Base-by-base conservation (phyloP, 2,113 vertebrate species). In the Aptenodytes forsteri region DNA sequence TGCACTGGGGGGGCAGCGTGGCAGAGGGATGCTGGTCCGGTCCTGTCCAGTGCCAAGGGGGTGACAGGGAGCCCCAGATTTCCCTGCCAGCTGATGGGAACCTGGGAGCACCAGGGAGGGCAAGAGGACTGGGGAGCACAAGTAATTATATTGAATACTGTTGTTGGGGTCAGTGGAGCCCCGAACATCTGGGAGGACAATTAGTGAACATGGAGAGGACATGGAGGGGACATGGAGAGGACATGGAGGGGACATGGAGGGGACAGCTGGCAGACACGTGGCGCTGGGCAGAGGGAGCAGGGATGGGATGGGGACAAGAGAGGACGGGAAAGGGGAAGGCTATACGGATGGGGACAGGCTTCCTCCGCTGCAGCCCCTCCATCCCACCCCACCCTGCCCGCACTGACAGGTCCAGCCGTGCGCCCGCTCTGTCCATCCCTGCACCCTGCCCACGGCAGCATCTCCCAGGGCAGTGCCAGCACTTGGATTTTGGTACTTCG, bases 401-500 rank as follows among this genome's bases (percentile, higher is more conserved):
- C 49, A 40, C 3, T 2, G 49, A 20, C 47, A 29, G 30, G 5
- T 44, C 52, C 23, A 18, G 72, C 26, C 38, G 2, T 2, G 4
- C 1, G 0, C 52, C 25, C 2, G 0, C 46, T 34, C 30, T 9
- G 26, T 7, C 75, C 84, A 10, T 67, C 42, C 73, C 54, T 2
- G 9, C 42, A 4, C 64, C 58, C 70, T 34, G 40, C 56, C 72
- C 82, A 6, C 4, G 5, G 52, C 20, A 1, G 19, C 79, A 3
- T 19, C 64, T 32, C 55, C 70, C 25, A 32, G 38, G 22, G 11
- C 71, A 30, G 19, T 5, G n/a, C 38, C 38, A n/a, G 55, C 30
- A 6, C 42, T 49, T 25, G 42, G 18, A 16, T 59, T 64, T 23
- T 0, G 0, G 21, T 6, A 1, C 40, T 27, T 17, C 2, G 16